Conservation (phyloP, 2,888 invertebrate species). For the Scaptomyza tumidula region DNA sequence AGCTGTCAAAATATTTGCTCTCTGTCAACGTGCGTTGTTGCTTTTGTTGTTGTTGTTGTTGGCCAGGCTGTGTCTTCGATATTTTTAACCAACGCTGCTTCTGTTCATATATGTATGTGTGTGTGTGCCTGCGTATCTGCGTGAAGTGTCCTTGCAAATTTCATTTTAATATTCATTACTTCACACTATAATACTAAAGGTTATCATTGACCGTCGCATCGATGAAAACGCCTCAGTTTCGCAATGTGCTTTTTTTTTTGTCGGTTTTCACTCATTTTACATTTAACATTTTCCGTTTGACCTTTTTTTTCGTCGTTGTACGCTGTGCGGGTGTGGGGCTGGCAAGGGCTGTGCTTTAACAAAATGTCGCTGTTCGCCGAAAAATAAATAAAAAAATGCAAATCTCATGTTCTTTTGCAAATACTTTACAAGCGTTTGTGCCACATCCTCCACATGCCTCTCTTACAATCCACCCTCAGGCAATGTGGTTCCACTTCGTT, state of each 20-base stretch:
- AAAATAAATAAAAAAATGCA: slow-evolving; percentile 29
- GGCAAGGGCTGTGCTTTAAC: slow-evolving; percentile 11
- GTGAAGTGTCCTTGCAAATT: slow-evolving; percentile 52
- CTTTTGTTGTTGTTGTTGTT: slow-evolving; percentile 15
- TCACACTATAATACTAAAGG: slow-evolving; percentile 62
- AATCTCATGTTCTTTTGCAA: slow-evolving; percentile 35
- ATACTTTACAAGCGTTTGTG: slow-evolving; percentile 38
- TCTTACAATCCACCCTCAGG: neutral
- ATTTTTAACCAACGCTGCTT: slow-evolving; percentile 13
- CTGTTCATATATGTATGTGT: slow-evolving; percentile 16
- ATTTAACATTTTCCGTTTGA: slow-evolving; percentile 34
- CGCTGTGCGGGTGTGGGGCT: neutral
- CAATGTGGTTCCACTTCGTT: slow-evolving; percentile 47
- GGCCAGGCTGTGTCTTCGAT: slow-evolving; percentile 34
- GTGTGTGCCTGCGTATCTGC: slow-evolving; percentile 14
- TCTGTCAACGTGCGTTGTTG: slow-evolving; percentile 58
- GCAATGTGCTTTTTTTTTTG: slow-evolving; percentile 7
- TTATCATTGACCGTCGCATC: slow-evolving; percentile 50
- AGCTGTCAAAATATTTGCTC: slow-evolving; percentile 84
- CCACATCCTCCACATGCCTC: neutral
- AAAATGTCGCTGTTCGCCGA: slow-evolving; percentile 26
- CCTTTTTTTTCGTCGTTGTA: slow-evolving; percentile 24
- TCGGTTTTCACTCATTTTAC: slow-evolving; percentile 12
- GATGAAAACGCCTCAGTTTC: slow-evolving; percentile 11
- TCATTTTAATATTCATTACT: slow-evolving; percentile 78